Percentiles rank a stretch among this genome's conserved stretches.
These are phyloP conservation scores for Maconellicoccus hirsutus DNA, from an alignment of 1,140 invertebrate species.

Conservation along the genomic window DNA sequence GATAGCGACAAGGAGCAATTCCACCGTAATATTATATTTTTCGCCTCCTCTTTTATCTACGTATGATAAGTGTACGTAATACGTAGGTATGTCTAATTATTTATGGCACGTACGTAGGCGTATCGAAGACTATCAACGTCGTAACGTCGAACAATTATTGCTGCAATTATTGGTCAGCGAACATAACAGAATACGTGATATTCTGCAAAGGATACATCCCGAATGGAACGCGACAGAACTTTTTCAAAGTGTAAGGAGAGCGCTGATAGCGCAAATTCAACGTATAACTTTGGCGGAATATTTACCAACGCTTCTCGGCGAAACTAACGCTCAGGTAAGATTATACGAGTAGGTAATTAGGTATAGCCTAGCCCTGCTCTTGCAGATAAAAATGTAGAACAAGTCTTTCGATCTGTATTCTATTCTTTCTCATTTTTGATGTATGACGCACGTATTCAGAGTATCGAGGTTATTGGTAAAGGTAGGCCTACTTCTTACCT, in stretches of 20 bases:
- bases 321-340: conserved; percentile 13
- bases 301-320: conserved; percentile 43
- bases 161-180: conserved; percentile 33
- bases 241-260: conserved; percentile 41
- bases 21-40: no score
- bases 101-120: background rate
- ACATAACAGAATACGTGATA: conserved; percentile 35
- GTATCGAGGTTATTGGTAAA: no score
- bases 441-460: no score
- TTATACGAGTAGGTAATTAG: background rate
- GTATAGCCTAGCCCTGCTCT: no score
- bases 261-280: conserved; percentile 45
- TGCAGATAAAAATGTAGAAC: no score
- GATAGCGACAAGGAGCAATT: no score
- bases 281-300: conserved; percentile 48
- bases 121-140: background rate
- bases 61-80: no score
- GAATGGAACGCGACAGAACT: conserved; percentile 40
- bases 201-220: conserved; percentile 34
- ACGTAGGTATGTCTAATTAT: no score
- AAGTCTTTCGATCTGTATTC: no score
- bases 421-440: no score
- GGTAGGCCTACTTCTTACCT: no score
- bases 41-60: no score
- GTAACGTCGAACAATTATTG: background rate